phyloP scores from a whole-genome alignment of 1,140 invertebrate species.

The Philotrypesis tridentata region DNA sequence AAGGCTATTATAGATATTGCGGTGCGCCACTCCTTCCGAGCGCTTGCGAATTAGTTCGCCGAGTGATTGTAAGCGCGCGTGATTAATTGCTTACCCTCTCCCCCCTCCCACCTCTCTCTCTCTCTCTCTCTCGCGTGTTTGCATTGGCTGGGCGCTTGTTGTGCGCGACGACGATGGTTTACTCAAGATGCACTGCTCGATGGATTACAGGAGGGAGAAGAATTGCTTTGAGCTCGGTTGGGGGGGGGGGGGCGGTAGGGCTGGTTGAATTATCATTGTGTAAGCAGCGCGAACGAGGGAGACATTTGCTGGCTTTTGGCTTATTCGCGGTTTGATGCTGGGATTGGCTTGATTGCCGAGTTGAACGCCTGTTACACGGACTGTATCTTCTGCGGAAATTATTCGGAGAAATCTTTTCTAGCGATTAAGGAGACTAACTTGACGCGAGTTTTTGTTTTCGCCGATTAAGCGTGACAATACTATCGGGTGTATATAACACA shows the following conservation, averaged over 20 bases:
- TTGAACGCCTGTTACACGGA: too few species aligned
- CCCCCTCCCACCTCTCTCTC: too few species aligned
- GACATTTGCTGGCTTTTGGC: neutral
- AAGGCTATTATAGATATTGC: neutral
- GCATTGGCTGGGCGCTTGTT: neutral
- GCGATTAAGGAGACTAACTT: too few species aligned
- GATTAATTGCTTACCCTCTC: constrained; percentile 11
- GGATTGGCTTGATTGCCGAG: too few species aligned
- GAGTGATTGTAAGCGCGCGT: neutral
- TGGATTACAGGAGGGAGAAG: neutral
- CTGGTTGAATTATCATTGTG: neutral
- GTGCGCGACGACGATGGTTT: neutral
- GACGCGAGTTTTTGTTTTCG: too few species aligned
- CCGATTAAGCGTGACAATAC: too few species aligned
- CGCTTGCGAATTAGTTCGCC: neutral
- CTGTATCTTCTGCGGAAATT: too few species aligned
- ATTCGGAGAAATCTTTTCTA: too few species aligned
- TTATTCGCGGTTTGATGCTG: neutral
- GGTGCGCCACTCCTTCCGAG: neutral
- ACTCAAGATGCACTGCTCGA: neutral
- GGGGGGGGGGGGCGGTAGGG: too few species aligned
- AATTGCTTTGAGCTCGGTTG: neutral
- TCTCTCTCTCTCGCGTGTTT: too few species aligned
- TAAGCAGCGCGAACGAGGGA: neutral
- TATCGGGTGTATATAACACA: too few species aligned